Percentiles rank a stretch among this genome's conserved stretches.
phyloP scores from a whole-genome alignment of 2,797 vertebrate species.

The Tachyglossus aculeatus region DNA sequence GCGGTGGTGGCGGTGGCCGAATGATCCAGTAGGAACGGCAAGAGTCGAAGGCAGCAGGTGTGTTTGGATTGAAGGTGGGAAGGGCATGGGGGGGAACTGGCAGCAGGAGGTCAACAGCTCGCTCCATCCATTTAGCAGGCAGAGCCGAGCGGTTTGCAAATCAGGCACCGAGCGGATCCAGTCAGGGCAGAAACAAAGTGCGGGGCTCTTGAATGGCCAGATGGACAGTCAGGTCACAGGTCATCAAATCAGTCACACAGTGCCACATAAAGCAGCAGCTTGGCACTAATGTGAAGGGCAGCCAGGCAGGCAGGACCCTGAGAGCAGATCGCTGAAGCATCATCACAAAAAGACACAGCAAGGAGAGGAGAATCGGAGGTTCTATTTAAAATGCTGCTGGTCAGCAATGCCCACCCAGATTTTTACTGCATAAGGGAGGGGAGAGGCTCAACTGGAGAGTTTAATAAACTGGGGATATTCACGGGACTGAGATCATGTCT shows the following conservation, averaged over 20 bases:
- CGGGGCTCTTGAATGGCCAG: constrained; percentile 36
- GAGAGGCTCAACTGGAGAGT: no score
- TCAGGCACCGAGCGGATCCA: constrained; percentile 44
- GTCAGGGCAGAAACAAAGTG: constrained; percentile 2
- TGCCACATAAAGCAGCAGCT: constrained; percentile 44
- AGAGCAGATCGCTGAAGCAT: background rate
- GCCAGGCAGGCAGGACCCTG: constrained; percentile 22
- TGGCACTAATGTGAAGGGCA: constrained; percentile 44
- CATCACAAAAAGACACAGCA: background rate
- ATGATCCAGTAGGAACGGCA: background rate
- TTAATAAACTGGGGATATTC: no score
- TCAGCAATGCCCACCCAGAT: no score
- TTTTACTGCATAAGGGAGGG: no score
- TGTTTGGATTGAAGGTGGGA: background rate
- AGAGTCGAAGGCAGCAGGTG: constrained; percentile 16
- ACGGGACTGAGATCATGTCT: no score
- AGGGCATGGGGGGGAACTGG: background rate
- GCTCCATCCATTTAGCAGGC: constrained; percentile 30
- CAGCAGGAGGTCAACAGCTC: constrained; percentile 29
- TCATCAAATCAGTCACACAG: constrained; percentile 52
- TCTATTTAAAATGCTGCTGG: background rate
- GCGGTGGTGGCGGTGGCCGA: accelerated
- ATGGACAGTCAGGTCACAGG: constrained; percentile 60
- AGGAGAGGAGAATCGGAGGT: background rate
- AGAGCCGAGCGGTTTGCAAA: constrained; percentile 42